Percentiles rank a stretch among this genome's conserved stretches.
Evolutionary conservation across 2,888 invertebrate genomes (phyloP).

Genomic region (Antheraea assamensis): DNA sequence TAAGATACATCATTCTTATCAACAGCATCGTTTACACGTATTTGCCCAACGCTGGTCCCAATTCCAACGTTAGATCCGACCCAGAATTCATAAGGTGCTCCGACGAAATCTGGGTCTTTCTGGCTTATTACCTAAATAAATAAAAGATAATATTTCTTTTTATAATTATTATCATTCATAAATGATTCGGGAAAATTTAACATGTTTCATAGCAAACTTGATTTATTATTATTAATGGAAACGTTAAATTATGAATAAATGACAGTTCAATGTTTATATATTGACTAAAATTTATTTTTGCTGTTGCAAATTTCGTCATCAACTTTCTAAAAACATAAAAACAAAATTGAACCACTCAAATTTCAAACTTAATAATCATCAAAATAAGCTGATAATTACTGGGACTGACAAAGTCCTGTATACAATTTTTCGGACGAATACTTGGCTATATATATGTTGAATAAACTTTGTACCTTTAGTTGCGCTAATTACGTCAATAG

Average conservation of each 20-base stretch:
- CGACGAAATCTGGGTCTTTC: conserved; percentile 90
- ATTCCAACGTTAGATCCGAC: conserved; percentile 92
- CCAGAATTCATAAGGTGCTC: conserved; percentile 95
- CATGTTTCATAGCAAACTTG: neutral
- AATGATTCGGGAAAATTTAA: neutral
- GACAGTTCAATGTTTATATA: neutral
- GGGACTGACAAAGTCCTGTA: neutral
- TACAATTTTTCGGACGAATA: neutral
- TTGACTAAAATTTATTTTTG: neutral
- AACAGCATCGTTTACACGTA: conserved; percentile 87
- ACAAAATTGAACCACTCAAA: neutral
- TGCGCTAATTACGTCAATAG: conserved; percentile 86
- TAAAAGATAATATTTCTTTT: conserved; percentile 3
- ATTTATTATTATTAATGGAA: neutral
- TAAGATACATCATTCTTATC: conserved; percentile 87
- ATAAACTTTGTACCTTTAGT: conserved; percentile 62
- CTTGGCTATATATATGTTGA: neutral
- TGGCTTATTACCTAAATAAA: conserved; percentile 68
- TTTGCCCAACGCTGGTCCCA: conserved; percentile 93
- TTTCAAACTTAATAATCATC: neutral
- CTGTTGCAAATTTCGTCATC: neutral
- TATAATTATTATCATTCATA: conserved; percentile 14
- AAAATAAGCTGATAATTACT: neutral
- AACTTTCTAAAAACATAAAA: neutral
- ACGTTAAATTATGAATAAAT: neutral